Base-by-base conservation (phyloP, 2,888 invertebrate genomes). In the Lucinisca nassula region DNA sequence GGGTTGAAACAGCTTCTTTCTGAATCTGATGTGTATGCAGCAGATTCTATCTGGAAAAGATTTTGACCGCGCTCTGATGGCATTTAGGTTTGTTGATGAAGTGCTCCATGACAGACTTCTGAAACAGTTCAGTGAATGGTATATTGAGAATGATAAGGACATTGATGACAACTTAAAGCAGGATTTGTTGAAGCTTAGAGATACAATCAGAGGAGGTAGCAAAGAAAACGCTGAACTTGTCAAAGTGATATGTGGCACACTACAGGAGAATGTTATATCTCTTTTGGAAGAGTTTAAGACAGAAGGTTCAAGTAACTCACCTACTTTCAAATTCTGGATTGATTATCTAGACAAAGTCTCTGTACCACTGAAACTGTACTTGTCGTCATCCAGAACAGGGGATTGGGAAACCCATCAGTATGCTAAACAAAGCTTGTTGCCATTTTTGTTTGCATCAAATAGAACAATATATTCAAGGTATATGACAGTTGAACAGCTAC, bases 361-460 rank as follows among this genome's bases (percentile, higher is more conserved):
- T 17, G 2, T 27, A 14, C 73, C 79, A 35, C 12, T 84, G 4
- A 79, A 61, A 45, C 14, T 45, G 38, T 51, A 40, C 32, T 0
- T 55, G 10, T 0, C 72, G 12, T 40, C 73, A 8, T 35, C 73
- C 30, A 40, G 73, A 4, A 32, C 32, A 17, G 35, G 72, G 6
- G 21, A 24, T 38, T 83, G 79, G 79, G 30, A 30, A 6, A 37
- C 40, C 0, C 70, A 82, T 49, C 77, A 78, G n/a, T 51, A 40
- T 82, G 61, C 82, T 2, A 82, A 82, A 58, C 1, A 30, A 17
- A 2, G 38, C 2, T 37, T 83, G 0, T 17, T 77, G n/a, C 78
- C 83, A 27, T 21, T 74, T 12, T n/a, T 83, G 32, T 83, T 73
- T 70, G 72, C 61, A 1, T 70, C 84, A n/a, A 84, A 84, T 21